phyloP scores from a whole-genome alignment of 2,888 invertebrate species.

The Argynnis bischoffii region DNA sequence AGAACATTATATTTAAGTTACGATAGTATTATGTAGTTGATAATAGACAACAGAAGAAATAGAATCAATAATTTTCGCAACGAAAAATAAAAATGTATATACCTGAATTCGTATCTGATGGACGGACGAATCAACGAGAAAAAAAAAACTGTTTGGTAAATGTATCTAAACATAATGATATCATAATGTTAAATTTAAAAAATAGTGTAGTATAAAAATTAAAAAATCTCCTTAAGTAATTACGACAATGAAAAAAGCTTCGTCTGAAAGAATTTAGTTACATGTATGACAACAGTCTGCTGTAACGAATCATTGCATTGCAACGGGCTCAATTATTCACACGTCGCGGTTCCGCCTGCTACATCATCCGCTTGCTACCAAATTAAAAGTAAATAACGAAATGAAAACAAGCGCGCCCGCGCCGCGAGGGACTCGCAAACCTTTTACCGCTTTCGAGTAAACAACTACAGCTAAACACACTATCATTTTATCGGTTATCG shows the following conservation, averaged over 20 bases:
- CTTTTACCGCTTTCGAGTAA: conserved; percentile 79
- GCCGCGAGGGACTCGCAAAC: conserved; percentile 79
- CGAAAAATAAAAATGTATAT: too few relatives aligned
- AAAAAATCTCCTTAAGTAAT: background rate
- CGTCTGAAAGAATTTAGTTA: background rate
- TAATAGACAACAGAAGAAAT: too few relatives aligned
- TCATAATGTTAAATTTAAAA: too few relatives aligned
- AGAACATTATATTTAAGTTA: too few relatives aligned
- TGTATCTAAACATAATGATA: too few relatives aligned
- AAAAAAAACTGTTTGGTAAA: too few relatives aligned
- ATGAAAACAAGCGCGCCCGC: conserved; percentile 77
- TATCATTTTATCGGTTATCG: conserved; percentile 72
- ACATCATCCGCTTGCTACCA: conserved; percentile 81
- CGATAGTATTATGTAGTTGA: too few relatives aligned
- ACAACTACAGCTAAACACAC: conserved; percentile 78
- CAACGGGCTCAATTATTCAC: conserved; percentile 76
- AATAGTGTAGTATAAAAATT: too few relatives aligned
- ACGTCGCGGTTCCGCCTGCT: conserved; percentile 67
- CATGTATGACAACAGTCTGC: conserved; percentile 4
- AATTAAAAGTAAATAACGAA: conserved; percentile 83
- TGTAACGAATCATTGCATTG: conserved; percentile 39
- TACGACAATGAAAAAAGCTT: background rate
- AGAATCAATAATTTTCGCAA: too few relatives aligned
- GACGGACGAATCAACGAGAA: too few relatives aligned
- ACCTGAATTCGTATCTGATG: too few relatives aligned